These are phyloP conservation scores for Syngnathus floridae DNA, from an alignment of 2,113 vertebrate species.

Conservation along the genomic window DNA sequence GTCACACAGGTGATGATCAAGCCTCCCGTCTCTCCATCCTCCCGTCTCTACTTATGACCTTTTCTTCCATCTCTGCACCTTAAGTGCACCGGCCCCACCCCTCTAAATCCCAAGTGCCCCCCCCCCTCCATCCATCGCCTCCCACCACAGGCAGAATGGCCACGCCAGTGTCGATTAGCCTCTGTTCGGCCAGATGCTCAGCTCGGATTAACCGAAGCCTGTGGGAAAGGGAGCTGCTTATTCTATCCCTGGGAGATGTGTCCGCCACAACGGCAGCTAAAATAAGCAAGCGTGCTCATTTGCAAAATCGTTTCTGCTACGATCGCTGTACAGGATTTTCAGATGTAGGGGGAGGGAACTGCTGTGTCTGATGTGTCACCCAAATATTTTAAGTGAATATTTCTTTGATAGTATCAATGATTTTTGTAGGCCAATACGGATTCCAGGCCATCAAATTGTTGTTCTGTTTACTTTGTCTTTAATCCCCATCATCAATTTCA, in stretches of 20 bases:
- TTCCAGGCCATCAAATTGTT: too few species aligned
- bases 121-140: not conserved
- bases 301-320: not conserved
- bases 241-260: constrained; percentile 65
- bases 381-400: too few species aligned
- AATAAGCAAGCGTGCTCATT: constrained; percentile 59
- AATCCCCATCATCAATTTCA: not conserved
- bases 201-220: constrained; percentile 64
- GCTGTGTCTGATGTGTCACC: too few species aligned
- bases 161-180: constrained; percentile 66
- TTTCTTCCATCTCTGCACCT: constrained; percentile 11
- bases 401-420: too few species aligned
- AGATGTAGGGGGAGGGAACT: too few species aligned
- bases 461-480: not conserved
- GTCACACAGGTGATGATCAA: constrained; percentile 15
- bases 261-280: constrained; percentile 58
- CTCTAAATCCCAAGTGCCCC: constrained; percentile 1
- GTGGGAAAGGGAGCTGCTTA: constrained; percentile 70
- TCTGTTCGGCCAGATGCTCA: constrained; percentile 55
- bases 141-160: constrained; percentile 51
- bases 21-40: not conserved
- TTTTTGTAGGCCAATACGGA: too few species aligned
- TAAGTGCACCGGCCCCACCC: not conserved
- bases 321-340: not conserved
- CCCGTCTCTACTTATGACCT: constrained; percentile 10